A percentile compares a stretch with the other conserved stretches of the same genome.
phyloP scores from a whole-genome alignment of 2,113 vertebrate genomes.

The Sebastes schlegelii region DNA sequence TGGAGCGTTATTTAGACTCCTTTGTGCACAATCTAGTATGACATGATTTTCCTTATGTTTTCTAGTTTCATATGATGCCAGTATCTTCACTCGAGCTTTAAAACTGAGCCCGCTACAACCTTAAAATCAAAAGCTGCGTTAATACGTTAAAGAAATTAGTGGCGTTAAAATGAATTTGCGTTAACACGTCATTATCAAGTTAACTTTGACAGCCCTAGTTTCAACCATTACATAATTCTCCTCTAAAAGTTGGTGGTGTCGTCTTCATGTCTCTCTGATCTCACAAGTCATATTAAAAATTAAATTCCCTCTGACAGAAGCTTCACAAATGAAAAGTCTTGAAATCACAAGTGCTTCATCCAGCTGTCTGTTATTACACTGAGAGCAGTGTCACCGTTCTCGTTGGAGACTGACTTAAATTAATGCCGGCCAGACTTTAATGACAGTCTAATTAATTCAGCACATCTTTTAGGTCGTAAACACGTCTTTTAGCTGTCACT shows the following conservation, averaged over 20 bases:
- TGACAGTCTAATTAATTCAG: constrained; percentile 61
- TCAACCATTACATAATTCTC: background rate
- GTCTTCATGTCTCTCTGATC: background rate
- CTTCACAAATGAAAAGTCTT: constrained; percentile 34
- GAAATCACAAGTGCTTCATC: constrained; percentile 41
- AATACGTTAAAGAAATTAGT: too few relatives aligned
- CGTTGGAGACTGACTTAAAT: constrained; percentile 49
- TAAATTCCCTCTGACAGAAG: constrained; percentile 19
- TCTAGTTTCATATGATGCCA: too few relatives aligned
- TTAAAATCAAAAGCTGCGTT: too few relatives aligned
- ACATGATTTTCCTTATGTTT: too few relatives aligned
- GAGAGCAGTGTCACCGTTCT: constrained; percentile 16
- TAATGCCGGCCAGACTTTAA: constrained; percentile 47
- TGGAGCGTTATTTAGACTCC: too few relatives aligned
- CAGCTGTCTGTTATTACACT: constrained; percentile 10
- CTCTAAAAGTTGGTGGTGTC: background rate
- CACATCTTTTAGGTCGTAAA: constrained; percentile 47
- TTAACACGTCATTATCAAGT: too few relatives aligned
- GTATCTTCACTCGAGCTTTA: too few relatives aligned
- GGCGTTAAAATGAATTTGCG: too few relatives aligned
- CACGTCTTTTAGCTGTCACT: constrained; percentile 53
- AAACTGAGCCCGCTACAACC: too few relatives aligned
- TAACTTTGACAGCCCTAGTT: background rate
- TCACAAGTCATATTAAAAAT: constrained; percentile 41
- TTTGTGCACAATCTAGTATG: too few relatives aligned